Base-by-base conservation (phyloP, 1,140 invertebrate genomes). In the Zophobas atratus region DNA sequence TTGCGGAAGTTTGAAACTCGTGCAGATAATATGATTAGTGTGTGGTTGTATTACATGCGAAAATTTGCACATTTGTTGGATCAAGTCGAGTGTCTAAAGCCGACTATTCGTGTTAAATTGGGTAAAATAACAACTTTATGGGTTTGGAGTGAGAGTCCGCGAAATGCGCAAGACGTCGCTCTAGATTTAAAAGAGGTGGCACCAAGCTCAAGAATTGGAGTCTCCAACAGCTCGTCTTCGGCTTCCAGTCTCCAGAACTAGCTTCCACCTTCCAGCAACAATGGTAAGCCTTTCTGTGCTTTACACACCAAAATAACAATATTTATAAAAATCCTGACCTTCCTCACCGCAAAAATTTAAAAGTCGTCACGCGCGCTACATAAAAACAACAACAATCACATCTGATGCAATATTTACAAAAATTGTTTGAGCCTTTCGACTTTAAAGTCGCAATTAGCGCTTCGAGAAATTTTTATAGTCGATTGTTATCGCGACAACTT, bases 101-200 rank as follows among this genome's bases (percentile, higher is more conserved):
- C 20, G 20, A 20, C 20, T 20, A 20, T 20, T 20, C 20, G 20
- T 20, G 20, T 20, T 20, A 20, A 20, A 20, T 20, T 20, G 20
- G 20, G 20, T 20, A 20, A 20, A 20, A 20, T 20, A 20, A 20
- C 20, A 20, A 20, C 20, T 46, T 46, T 55, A 34, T 20, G 6
- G 1, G 35, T 4, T 32, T 55, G n/a, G 34, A 41, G 33, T 60
- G 43, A 46, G 8, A 46, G 43, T 4, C 20, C 43, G 43, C 43
- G 43, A 46, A 46, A 46, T 8, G 56, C 56, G 56, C 56, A 60
- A 60, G 56, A 60, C 56, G 6, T 8, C 56, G 56, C 35, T 60
- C 35, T 2, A 38, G 34, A 38, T 60, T 60, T 60, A 60, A 60
- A 60, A 60, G 56, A 60, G 56, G 56, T 35, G 56, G 35, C 53